phyloP scores from a whole-genome alignment of 2,888 invertebrate species.

The Hirudinaria manillensis region DNA sequence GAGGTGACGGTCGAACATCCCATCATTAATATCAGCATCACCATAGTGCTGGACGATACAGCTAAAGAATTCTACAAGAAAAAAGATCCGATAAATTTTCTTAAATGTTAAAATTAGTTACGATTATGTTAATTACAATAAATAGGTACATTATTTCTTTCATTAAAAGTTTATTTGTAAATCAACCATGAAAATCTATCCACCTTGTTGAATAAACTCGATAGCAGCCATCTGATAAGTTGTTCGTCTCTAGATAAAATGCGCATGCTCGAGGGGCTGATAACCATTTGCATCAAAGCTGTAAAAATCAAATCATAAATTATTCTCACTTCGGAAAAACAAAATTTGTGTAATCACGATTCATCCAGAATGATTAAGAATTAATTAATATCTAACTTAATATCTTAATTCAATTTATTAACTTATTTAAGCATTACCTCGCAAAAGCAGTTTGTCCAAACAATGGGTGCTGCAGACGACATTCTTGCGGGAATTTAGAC shows the following conservation, averaged over 20 bases:
- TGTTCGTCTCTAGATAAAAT: background rate
- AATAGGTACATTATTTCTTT: too few relatives aligned
- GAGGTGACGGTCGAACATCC: background rate
- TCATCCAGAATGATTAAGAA: too few relatives aligned
- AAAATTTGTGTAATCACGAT: too few relatives aligned
- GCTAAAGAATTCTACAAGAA: background rate
- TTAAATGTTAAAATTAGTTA: too few relatives aligned
- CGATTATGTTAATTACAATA: too few relatives aligned
- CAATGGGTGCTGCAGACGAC: too few relatives aligned
- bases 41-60: background rate
- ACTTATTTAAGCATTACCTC: too few relatives aligned
- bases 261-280: background rate
- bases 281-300: background rate
- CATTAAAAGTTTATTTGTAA: too few relatives aligned
- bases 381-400: too few relatives aligned
- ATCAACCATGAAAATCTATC: background rate
- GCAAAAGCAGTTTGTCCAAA: too few relatives aligned
- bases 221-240: background rate
- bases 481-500: background rate
- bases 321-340: too few relatives aligned
- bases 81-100: background rate
- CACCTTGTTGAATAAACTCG: background rate
- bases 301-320: background rate
- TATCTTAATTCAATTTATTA: too few relatives aligned
- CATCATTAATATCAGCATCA: constrained; percentile 9